A percentile compares a stretch with the other conserved stretches of the same genome.
Conservation (phyloP, 2,797 vertebrate species). For the Fundulus diaphanus region DNA sequence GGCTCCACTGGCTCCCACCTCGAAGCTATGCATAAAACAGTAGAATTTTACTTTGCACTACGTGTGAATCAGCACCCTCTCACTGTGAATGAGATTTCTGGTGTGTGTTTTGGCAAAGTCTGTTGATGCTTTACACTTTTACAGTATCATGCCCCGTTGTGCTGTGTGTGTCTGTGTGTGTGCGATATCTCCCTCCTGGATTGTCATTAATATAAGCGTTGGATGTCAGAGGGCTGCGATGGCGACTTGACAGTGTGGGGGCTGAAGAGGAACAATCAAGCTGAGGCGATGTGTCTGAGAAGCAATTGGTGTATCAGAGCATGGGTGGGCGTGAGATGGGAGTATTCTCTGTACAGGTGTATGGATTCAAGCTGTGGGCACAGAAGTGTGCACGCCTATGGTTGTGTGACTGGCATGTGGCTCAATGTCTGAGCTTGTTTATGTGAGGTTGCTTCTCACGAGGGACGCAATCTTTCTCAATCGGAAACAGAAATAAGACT, state of each 20-base stretch:
- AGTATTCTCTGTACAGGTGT: constrained; percentile 29
- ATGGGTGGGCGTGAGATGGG: constrained; percentile 8
- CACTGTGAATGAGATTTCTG: neutral
- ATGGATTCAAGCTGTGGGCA: constrained; percentile 10
- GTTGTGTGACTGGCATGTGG: constrained; percentile 10
- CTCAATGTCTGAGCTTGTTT: constrained; percentile 37
- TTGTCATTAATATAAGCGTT: constrained; percentile 65
- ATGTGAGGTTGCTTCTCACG: constrained; percentile 45
- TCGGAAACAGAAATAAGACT: constrained; percentile 58
- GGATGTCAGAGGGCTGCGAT: constrained; percentile 55
- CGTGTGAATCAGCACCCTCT: neutral
- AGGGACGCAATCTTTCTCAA: constrained; percentile 21
- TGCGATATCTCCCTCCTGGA: constrained; percentile 32
- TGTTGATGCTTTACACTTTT: constrained; percentile 12
- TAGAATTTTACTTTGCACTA: neutral
- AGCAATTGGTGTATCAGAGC: constrained; percentile 12
- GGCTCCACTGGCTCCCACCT: too few relatives aligned
- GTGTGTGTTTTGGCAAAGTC: constrained; percentile 10
- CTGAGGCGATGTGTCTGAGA: constrained; percentile 49
- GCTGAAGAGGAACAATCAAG: constrained; percentile 67
- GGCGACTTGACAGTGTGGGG: constrained; percentile 65
- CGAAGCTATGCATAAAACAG: neutral
- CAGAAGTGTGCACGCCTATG: neutral
- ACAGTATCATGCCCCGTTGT: constrained; percentile 29
- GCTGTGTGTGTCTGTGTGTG: constrained; percentile 1